Conservation (phyloP, 2,888 invertebrate species). For the Diachrysia chrysitis region DNA sequence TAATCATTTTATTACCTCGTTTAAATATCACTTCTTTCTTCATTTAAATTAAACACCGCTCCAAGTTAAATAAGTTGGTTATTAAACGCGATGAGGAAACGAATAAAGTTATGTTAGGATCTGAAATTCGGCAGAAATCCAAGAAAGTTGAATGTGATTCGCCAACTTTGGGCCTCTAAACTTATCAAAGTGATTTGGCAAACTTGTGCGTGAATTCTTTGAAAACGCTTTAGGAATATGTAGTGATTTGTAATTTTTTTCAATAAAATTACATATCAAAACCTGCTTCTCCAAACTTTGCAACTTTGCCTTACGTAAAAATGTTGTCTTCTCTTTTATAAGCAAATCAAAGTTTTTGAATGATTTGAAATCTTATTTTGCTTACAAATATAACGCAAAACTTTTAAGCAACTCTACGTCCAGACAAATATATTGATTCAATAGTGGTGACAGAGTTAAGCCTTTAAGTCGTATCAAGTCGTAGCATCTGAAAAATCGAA, state of each 20-base stretch:
- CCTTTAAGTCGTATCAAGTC: conserved; percentile 42
- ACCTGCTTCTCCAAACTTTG: background rate
- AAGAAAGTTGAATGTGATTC: conserved; percentile 81
- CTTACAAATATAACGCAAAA: background rate
- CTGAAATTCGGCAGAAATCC: conserved; percentile 81
- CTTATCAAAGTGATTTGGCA: conserved; percentile 86
- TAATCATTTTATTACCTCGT: conserved; percentile 27
- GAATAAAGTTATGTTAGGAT: conserved; percentile 75
- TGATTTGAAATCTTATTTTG: background rate
- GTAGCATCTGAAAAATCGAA: conserved; percentile 26
- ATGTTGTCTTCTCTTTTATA: background rate
- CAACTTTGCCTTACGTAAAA: background rate
- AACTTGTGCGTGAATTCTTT: conserved; percentile 78
- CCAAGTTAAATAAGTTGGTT: conserved; percentile 69
- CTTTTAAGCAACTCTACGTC: conserved; percentile 17
- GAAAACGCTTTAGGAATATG: conserved; percentile 65
- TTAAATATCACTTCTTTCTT: conserved; percentile 50
- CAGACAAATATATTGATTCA: conserved; percentile 22
- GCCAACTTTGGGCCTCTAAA: conserved; percentile 73
- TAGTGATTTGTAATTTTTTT: conserved; percentile 53
- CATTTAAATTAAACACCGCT: conserved; percentile 58
- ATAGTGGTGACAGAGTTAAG: conserved; percentile 40
- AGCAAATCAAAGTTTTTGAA: background rate
- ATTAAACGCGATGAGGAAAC: conserved; percentile 71
- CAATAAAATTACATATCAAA: conserved; percentile 9